phyloP scores from a whole-genome alignment of 1,140 invertebrate species.

The Pantala flavescens region DNA sequence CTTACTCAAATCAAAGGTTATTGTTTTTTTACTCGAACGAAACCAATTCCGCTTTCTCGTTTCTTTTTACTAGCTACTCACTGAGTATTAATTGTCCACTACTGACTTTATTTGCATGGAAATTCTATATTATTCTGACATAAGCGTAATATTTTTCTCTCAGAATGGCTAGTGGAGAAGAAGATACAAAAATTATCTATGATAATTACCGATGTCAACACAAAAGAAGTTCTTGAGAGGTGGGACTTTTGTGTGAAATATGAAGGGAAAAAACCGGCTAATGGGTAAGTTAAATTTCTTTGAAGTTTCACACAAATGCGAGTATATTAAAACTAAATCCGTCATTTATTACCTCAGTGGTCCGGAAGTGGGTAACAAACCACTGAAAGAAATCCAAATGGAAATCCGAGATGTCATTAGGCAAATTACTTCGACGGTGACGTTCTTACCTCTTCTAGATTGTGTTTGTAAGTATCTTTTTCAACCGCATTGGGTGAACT shows the following conservation, averaged over 20 bases:
- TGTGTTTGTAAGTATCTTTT: constrained; percentile 45
- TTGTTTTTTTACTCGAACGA: too few species aligned
- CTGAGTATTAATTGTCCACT: constrained; percentile 32
- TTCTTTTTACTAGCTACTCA: too few species aligned
- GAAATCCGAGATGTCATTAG: constrained; percentile 85
- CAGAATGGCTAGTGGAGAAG: constrained; percentile 78
- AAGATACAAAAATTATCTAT: constrained; percentile 81
- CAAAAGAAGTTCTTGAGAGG: constrained; percentile 85
- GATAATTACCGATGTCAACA: constrained; percentile 81
- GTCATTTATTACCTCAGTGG: constrained; percentile 30
- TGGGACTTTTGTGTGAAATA: constrained; percentile 94
- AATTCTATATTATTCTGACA: not conserved
- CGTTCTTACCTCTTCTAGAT: constrained; percentile 54
- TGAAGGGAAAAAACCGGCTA: constrained; percentile 37
- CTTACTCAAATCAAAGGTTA: constrained; percentile 80
- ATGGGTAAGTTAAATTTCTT: constrained; percentile 7
- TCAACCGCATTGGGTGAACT: too few species aligned
- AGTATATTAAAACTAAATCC: constrained; percentile 20
- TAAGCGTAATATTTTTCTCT: constrained; percentile 29
- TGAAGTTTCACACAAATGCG: constrained; percentile 22
- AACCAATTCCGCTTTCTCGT: too few species aligned
- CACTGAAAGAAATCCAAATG: constrained; percentile 77
- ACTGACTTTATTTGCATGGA: constrained; percentile 17
- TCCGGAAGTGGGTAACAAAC: constrained; percentile 39
- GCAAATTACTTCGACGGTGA: constrained; percentile 70